These are phyloP conservation scores for Dorcus parallelipipedus DNA, from an alignment of 2,888 invertebrate genomes.

Conservation along the genomic window DNA sequence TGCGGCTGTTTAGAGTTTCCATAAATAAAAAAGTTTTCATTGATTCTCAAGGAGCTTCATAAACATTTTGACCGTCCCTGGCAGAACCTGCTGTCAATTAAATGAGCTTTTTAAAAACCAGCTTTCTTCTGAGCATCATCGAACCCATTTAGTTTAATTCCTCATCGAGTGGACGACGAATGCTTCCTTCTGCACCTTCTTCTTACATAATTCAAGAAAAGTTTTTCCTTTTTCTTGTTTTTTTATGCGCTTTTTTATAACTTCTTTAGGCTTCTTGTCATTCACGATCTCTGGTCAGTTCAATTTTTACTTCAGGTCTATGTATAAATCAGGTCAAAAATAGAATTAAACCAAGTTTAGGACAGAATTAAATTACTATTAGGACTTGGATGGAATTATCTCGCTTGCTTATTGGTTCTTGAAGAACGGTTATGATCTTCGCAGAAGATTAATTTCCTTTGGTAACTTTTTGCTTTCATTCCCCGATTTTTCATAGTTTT, in stretches of 20 bases:
- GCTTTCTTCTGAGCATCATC: conserved; percentile 83
- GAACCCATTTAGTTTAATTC: conserved; percentile 77
- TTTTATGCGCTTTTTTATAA: conserved; percentile 56
- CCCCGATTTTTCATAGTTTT: too few relatives aligned
- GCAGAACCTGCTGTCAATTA: conserved; percentile 74
- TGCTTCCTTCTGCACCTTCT: conserved; percentile 51
- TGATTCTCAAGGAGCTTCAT: conserved; percentile 36
- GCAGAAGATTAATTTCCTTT: too few relatives aligned
- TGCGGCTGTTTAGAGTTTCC: not conserved
- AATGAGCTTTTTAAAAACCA: conserved; percentile 76
- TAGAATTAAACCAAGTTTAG: too few relatives aligned
- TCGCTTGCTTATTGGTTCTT: too few relatives aligned
- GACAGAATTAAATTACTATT: too few relatives aligned
- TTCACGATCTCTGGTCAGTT: conserved; percentile 53
- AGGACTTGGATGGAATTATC: too few relatives aligned
- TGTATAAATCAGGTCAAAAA: too few relatives aligned
- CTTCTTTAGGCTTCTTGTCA: conserved; percentile 52
- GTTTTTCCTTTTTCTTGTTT: conserved; percentile 68
- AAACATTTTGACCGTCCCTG: conserved; percentile 74
- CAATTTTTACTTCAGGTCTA: conserved; percentile 43
- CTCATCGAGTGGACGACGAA: conserved; percentile 82
- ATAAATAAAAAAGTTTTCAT: not conserved
- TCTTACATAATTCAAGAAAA: conserved; percentile 75
- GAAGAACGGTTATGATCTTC: too few relatives aligned
- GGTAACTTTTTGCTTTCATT: too few relatives aligned